Conservation (phyloP, 2,113 vertebrate genomes). For the Orientallactaga bullata region DNA sequence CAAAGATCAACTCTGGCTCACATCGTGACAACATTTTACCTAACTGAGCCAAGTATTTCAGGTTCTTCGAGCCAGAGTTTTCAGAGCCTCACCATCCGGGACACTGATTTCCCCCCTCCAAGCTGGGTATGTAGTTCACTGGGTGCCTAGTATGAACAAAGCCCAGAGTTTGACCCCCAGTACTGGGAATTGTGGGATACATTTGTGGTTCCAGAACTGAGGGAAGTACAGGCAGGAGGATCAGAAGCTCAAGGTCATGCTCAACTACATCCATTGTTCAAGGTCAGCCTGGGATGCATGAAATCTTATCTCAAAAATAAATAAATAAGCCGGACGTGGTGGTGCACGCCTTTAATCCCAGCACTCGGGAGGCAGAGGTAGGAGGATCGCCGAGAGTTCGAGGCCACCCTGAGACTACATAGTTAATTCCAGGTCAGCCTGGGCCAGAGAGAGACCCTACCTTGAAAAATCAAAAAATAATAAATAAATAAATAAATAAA, state of each 20-base stretch:
- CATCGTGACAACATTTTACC: slow-evolving; percentile 29
- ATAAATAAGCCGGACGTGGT: too few species aligned
- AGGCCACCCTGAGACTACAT: too few species aligned
- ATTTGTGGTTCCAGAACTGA: background rate
- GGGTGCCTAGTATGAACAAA: background rate
- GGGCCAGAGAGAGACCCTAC: too few species aligned
- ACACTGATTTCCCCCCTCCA: background rate
- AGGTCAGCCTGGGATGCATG: too few species aligned
- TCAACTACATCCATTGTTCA: too few species aligned
- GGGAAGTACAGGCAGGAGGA: background rate
- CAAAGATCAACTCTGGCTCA: background rate
- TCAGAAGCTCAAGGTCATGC: background rate
- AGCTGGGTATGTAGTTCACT: background rate
- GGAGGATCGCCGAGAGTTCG: too few species aligned
- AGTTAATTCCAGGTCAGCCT: too few species aligned
- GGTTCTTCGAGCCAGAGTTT: background rate
- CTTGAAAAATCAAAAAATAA: too few species aligned
- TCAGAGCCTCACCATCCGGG: background rate
- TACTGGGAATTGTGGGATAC: background rate
- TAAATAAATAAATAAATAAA: too few species aligned
- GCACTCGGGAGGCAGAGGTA: too few species aligned
- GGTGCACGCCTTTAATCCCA: too few species aligned
- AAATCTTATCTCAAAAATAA: too few species aligned
- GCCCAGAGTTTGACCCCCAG: background rate
- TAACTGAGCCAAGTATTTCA: slow-evolving; percentile 48